These are phyloP conservation scores for Allobates femoralis DNA, from an alignment of 2,797 vertebrate genomes.

Conservation along the genomic window DNA sequence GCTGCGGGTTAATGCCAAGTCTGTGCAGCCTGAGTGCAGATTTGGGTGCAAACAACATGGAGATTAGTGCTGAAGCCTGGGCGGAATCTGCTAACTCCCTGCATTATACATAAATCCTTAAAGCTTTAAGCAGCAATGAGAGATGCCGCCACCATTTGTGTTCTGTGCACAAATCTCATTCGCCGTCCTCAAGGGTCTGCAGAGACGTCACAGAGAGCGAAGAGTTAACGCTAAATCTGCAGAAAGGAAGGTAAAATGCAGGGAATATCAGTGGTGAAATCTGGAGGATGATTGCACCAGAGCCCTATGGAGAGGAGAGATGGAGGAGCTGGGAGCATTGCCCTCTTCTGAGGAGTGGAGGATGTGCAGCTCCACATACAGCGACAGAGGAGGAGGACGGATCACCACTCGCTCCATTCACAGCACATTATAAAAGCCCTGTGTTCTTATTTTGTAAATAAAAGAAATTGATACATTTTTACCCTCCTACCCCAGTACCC, in stretches of 20 bases:
- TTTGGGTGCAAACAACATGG: conserved; percentile 44
- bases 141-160: conserved; percentile 21
- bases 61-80: conserved; percentile 41
- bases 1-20: conserved; percentile 40
- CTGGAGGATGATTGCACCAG: neutral
- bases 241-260: neutral
- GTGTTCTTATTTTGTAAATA: too few relatives aligned
- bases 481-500: too few relatives aligned
- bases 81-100: conserved; percentile 31
- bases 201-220: neutral
- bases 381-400: neutral
- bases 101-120: conserved; percentile 50
- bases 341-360: conserved; percentile 31
- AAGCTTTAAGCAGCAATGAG: conserved; percentile 49
- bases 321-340: neutral
- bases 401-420: too few relatives aligned
- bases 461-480: too few relatives aligned
- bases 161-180: neutral
- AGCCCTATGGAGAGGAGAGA: neutral
- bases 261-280: neutral
- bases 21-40: conserved; percentile 7
- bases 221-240: neutral
- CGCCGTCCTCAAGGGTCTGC: neutral
- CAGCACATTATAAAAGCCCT: too few relatives aligned
- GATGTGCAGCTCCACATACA: conserved; percentile 24